These are phyloP conservation scores for Siniperca knerii DNA, from an alignment of 2,113 vertebrate genomes.

Conservation along the genomic window DNA sequence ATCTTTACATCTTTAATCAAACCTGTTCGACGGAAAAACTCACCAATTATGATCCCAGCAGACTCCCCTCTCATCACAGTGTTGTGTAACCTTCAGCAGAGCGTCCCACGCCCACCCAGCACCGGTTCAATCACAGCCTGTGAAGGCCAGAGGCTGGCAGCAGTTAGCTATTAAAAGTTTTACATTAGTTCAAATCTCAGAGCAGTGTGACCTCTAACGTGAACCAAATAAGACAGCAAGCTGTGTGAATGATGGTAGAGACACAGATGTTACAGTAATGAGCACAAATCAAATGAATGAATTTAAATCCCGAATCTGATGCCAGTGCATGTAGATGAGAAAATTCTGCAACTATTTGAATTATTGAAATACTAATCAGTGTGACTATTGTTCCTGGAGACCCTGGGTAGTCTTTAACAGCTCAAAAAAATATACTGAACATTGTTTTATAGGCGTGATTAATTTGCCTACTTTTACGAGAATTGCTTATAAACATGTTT, in stretches of 20 bases:
- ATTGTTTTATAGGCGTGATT: neutral
- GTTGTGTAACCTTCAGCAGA: constrained; percentile 38
- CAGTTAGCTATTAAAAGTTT: constrained; percentile 54
- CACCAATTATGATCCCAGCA: constrained; percentile 13
- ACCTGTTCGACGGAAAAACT: constrained; percentile 5
- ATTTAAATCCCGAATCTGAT: neutral
- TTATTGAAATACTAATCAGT: neutral
- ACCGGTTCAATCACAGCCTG: constrained; percentile 11
- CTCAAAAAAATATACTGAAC: neutral
- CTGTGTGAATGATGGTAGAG: constrained; percentile 24
- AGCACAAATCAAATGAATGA: neutral
- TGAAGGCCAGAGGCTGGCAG: constrained; percentile 38
- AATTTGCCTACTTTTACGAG: neutral
- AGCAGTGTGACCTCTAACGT: constrained; percentile 14
- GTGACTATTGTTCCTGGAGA: neutral
- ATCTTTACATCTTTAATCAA: constrained; percentile 47
- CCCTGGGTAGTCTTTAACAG: neutral
- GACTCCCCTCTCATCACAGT: constrained; percentile 9
- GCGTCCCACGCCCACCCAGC: neutral
- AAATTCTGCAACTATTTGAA: neutral
- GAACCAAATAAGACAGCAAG: constrained; percentile 1
- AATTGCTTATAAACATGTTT: neutral
- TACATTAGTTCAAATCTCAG: constrained; percentile 22
- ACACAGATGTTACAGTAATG: constrained; percentile 18
- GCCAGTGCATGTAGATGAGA: neutral